A percentile compares a stretch with the other conserved stretches of the same genome.
phyloP scores from a whole-genome alignment of 2,888 invertebrate species.

The Phyllotreta striolata region DNA sequence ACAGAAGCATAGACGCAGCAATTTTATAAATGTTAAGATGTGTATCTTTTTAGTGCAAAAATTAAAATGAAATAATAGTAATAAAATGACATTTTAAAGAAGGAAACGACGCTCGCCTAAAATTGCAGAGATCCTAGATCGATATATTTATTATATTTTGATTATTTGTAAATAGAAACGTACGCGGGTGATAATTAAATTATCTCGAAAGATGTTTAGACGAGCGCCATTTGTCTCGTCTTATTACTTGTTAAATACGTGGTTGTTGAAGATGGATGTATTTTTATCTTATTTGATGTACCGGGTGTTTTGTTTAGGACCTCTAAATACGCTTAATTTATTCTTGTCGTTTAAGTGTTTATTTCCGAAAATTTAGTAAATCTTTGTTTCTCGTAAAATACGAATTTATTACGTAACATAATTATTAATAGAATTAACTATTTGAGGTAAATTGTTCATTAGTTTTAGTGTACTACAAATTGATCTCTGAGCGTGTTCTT shows the following conservation, averaged over 20 bases:
- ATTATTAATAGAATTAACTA: no score
- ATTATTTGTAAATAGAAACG: constrained; percentile 43
- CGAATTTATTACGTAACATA: no score
- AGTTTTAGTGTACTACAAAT: no score
- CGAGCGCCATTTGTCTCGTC: constrained; percentile 28
- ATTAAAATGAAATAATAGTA: constrained; percentile 10
- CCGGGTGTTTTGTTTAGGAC: constrained; percentile 26
- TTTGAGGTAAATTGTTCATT: no score
- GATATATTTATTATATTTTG: constrained; percentile 43
- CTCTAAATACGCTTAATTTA: constrained; percentile 32
- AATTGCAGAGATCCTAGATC: constrained; percentile 38
- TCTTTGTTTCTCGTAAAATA: neutral
- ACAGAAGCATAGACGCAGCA: constrained; percentile 56
- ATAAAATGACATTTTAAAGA: constrained; percentile 33
- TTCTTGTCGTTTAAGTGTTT: constrained; percentile 16
- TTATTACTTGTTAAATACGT: constrained; percentile 33
- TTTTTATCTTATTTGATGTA: constrained; percentile 32
- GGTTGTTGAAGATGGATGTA: constrained; percentile 35
- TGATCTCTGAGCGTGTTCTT: no score
- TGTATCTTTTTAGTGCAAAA: constrained; percentile 20
- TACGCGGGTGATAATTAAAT: constrained; percentile 36
- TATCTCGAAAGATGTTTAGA: constrained; percentile 32
- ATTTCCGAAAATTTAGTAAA: constrained; percentile 30
- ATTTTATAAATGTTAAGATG: constrained; percentile 52
- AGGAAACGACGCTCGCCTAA: constrained; percentile 33